Evolutionary conservation across 2,888 invertebrate genomes (phyloP).

Genomic region (Penaeus monodon): DNA sequence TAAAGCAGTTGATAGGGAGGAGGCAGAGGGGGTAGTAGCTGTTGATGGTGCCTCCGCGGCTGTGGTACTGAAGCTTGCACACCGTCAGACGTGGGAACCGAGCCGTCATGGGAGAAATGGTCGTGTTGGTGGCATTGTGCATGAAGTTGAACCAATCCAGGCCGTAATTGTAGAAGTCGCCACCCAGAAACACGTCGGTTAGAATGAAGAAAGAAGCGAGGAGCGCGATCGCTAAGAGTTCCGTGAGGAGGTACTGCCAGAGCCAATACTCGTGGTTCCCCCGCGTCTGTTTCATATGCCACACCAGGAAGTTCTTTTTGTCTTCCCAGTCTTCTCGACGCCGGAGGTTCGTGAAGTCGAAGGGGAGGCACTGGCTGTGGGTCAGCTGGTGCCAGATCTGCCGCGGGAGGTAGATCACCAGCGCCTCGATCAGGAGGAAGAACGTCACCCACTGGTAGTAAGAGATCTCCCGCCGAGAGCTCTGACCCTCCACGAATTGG

Average conservation of each 20-base stretch:
- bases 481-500: slow-evolving; percentile 65
- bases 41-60: slow-evolving; percentile 65
- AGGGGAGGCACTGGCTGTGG: slow-evolving; percentile 65
- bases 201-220: slow-evolving; percentile 65
- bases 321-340: slow-evolving; percentile 65
- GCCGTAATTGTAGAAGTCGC: slow-evolving; percentile 65
- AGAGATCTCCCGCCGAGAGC: slow-evolving; percentile 64
- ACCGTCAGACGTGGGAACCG: slow-evolving; percentile 64
- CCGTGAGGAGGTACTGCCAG: slow-evolving; percentile 64
- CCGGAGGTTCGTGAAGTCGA: slow-evolving; percentile 65
- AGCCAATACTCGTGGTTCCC: slow-evolving; percentile 65
- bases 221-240: slow-evolving; percentile 62
- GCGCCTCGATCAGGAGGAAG: slow-evolving; percentile 65
- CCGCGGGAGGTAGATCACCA: slow-evolving; percentile 63
- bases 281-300: slow-evolving; percentile 65
- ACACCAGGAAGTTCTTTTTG: slow-evolving; percentile 65
- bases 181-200: slow-evolving; percentile 65
- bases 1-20: slow-evolving; percentile 65
- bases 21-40: slow-evolving; percentile 65
- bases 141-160: slow-evolving; percentile 65
- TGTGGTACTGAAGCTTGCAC: slow-evolving; percentile 65
- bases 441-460: slow-evolving; percentile 65
- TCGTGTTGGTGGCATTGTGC: slow-evolving; percentile 65
- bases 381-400: slow-evolving; percentile 65
- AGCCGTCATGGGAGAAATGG: slow-evolving; percentile 65